Conservation (phyloP, 2,888 invertebrate genomes). For the Xestia c-nigrum region DNA sequence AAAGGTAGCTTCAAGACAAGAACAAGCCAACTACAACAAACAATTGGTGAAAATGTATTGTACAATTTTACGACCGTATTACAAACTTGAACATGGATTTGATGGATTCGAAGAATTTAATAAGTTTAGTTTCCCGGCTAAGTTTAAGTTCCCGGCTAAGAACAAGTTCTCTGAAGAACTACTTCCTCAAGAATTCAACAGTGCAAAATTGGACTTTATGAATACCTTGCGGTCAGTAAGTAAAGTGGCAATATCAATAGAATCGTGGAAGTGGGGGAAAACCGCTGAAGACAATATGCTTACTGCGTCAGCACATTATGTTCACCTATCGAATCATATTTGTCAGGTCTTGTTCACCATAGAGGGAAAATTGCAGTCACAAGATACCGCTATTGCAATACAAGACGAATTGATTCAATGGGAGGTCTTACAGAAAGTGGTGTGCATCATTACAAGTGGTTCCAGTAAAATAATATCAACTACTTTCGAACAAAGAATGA, state of each 20-base stretch:
- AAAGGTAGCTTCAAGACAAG: neutral
- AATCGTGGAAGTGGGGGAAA: constrained; percentile 2
- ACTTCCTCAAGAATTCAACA: constrained; percentile 7
- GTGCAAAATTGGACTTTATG: neutral
- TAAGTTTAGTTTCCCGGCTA: no score
- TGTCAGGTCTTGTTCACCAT: constrained; percentile 18
- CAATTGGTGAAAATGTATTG: constrained; percentile 9
- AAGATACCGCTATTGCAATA: neutral
- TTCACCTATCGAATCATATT: neutral
- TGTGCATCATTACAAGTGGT: neutral
- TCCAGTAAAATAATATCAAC: neutral
- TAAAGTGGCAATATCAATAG: neutral
- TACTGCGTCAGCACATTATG: constrained; percentile 19
- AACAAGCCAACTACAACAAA: neutral
- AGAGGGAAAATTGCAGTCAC: neutral
- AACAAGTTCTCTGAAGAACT: neutral
- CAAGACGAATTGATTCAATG: neutral
- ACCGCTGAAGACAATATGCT: neutral
- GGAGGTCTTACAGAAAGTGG: constrained; percentile 2
- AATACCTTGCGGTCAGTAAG: neutral
- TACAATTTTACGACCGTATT: neutral
- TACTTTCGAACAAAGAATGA: no score
- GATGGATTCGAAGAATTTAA: neutral
- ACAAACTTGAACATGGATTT: neutral
- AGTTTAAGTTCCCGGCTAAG: neutral